phyloP scores from a whole-genome alignment of 2,888 invertebrate species.

The Steinernema scapterisci region DNA sequence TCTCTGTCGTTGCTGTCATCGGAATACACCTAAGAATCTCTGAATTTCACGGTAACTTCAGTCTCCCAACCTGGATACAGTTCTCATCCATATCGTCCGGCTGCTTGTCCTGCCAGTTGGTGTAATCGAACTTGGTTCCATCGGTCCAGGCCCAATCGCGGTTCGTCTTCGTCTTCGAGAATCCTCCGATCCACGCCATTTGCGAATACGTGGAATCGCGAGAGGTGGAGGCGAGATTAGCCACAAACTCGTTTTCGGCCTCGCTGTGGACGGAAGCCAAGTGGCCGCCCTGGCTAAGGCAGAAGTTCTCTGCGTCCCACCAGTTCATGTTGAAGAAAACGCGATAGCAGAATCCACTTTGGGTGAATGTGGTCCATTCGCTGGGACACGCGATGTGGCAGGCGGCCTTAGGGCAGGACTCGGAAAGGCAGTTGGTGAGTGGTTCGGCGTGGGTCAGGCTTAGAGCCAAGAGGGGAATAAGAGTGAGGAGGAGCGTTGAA shows the following conservation, averaged over 20 bases:
- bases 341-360: constrained; percentile 23
- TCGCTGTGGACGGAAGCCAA: constrained; percentile 34
- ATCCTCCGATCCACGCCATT: constrained; percentile 9
- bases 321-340: constrained; percentile 24
- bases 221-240: constrained; percentile 18
- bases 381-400: neutral
- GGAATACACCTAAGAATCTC: neutral
- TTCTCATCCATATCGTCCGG: neutral
- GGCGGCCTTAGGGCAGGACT: neutral
- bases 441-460: too few species aligned
- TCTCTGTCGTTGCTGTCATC: neutral
- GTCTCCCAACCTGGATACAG: neutral
- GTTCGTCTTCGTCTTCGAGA: neutral
- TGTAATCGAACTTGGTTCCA: neutral
- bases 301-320: constrained; percentile 30
- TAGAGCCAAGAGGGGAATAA: too few species aligned
- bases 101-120: constrained; percentile 6
- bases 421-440: too few species aligned
- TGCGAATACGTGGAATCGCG: neutral
- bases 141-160: constrained; percentile 4
- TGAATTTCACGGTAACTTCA: too few species aligned
- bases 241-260: constrained; percentile 32
- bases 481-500: too few species aligned
- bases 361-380: constrained; percentile 21
- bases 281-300: constrained; percentile 12